Base-by-base conservation (phyloP, 2,888 invertebrate genomes). In the Epirrita christyi region DNA sequence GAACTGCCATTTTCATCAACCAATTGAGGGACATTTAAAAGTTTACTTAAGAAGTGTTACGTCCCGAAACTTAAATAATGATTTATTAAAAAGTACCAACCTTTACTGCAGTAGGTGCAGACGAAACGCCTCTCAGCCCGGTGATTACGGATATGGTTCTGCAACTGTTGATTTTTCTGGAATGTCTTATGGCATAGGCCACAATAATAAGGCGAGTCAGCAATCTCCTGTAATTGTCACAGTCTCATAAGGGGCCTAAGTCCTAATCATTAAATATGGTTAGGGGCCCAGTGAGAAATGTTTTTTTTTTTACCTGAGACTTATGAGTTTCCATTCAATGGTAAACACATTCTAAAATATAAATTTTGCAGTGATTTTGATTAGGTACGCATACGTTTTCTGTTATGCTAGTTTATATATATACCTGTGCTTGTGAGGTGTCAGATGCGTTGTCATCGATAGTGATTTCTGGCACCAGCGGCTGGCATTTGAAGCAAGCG, bases 101-200 rank as follows among this genome's bases (percentile, higher is more conserved):
- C 92, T 87, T 92, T 92, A 71, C 88, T 86, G 78, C 92, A 92
- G 75, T 91, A 92, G 9, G 90, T 90, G 81, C 92, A 92, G 44
- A 92, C 85, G 67, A 91, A 92, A 48, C 92, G 86, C 59, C 92
- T 73, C 80, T 92, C 92, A 0, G 92, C 91, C n/a, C 90, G 85
- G 53, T 92, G 92, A 74, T 92, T 91, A 63, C 92, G 85, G 72
- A 92, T 68, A 63, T 92, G 92, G 71, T 88, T 90, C 80, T 91
- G 91, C 67, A 91, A 72, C 80, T 92, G 92, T 73, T 78, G 72
- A 66, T 81, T 85, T 78, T 88, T 91, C 76, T 87, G 84, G 80
- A 92, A 92, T 68, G 85, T 80, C 81, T 92, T 92, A 78, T 90
- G 85, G 75, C 92, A 92, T 70, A 92, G 77, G 67, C 80, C 82